Base-by-base conservation (phyloP, 2,113 vertebrate species). In the Cyanistes caeruleus region DNA sequence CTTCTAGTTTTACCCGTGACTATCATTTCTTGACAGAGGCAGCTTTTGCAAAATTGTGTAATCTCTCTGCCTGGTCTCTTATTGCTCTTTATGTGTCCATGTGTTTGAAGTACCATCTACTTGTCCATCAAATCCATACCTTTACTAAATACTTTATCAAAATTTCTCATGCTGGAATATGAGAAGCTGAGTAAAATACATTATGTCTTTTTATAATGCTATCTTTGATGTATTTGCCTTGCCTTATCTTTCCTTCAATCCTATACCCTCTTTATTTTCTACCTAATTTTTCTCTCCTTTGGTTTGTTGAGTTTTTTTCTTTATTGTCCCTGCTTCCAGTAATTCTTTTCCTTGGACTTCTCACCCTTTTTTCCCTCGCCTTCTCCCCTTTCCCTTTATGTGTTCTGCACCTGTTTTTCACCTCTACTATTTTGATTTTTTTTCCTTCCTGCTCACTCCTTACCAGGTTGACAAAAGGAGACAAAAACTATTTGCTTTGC, bases 81-180 rank as follows among this genome's bases (percentile, higher is more conserved):
- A 33, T 0, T 6, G 3, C 25, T 82, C 33, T 96, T 73, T 83
- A 1, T 65, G 33, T 51, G 48, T 56, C 64, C 53, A 0, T 62
- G 37, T 74, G 69, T 82, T 93, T 77, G 79, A 90, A 94, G 28
- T 72, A 30, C 58, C 65, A 82, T 72, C 80, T 91, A 44, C 31
- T 49, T 91, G 58, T 91, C 77, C 78, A 33, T 52, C 58, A 91
- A 89, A 94, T 53, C 51, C 58, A 33, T 81, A 72, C 65, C 77
- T 95, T 87, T 78, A 33, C 41, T 78, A 75, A 95, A 46, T 52
- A 82, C 73, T 72, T 7, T 5, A 63, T 41, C 80, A 81, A 30
- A 72, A 65, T 39, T 84, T 65, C 64, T 77, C 55, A 56, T 0
- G 0, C 35, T 77, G 76, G 69, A 72, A 78, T 78, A 84, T 0